A percentile compares a stretch with the other conserved stretches of the same genome.
phyloP scores from a whole-genome alignment of 2,888 invertebrate genomes.

The Corythucha ciliata region DNA sequence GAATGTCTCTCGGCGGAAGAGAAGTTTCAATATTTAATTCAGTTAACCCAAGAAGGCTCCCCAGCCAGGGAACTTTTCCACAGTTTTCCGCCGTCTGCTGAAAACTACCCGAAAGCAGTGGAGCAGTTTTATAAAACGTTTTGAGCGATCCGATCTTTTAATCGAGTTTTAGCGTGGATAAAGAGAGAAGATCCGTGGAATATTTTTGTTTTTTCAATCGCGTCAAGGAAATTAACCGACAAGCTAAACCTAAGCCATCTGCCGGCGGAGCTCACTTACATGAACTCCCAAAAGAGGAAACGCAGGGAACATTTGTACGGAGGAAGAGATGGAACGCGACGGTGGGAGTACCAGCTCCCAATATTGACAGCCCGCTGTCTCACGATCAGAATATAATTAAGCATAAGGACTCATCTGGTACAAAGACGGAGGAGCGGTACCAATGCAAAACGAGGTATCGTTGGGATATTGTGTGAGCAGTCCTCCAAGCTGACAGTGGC shows the following conservation, averaged over 20 bases:
- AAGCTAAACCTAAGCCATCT: slow-evolving; percentile 22
- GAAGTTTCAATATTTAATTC: slow-evolving; percentile 28
- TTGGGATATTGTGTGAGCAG: no score
- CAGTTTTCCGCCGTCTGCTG: slow-evolving; percentile 21
- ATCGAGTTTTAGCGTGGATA: slow-evolving; percentile 38
- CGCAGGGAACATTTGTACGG: no score
- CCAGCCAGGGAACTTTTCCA: slow-evolving; percentile 28
- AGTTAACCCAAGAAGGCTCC: slow-evolving; percentile 21
- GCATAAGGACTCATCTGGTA: no score
- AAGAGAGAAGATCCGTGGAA: slow-evolving; percentile 33
- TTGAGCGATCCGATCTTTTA: slow-evolving; percentile 36
- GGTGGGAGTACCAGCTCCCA: no score
- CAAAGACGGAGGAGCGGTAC: no score
- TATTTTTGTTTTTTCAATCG: slow-evolving; percentile 36
- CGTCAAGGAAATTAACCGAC: slow-evolving; percentile 35
- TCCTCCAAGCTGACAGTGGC: no score
- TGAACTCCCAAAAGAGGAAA: no score
- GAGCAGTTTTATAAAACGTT: slow-evolving; percentile 25
- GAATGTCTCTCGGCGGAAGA: slow-evolving; percentile 5
- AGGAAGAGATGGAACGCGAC: no score
- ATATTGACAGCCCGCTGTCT: no score
- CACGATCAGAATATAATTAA: no score
- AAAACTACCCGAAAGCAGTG: slow-evolving; percentile 1
- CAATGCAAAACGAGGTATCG: no score
- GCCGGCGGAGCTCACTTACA: no score